Percentiles rank a stretch among this genome's conserved stretches.
phyloP scores from a whole-genome alignment of 1,140 invertebrate species.

The Drosophila sucinea region DNA sequence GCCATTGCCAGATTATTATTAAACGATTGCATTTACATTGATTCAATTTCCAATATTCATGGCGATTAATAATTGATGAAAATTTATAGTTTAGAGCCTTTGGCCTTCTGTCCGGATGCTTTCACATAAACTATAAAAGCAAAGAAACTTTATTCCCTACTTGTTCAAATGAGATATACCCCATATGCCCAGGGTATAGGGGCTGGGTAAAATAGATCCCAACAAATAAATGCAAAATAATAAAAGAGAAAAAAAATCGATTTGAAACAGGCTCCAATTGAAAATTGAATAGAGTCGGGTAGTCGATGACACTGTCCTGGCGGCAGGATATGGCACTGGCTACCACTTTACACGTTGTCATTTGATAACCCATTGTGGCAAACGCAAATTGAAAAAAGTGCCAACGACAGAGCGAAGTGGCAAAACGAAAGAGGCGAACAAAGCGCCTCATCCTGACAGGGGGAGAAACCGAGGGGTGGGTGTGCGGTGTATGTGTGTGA shows the following conservation, averaged over 20 bases:
- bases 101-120: too few relatives aligned
- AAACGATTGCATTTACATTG: too few relatives aligned
- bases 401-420: conserved; percentile 50
- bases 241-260: conserved; percentile 63
- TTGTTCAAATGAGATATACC: background rate
- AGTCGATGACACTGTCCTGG: conserved; percentile 28
- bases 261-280: conserved; percentile 79
- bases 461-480: conserved; percentile 10
- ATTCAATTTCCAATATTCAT: too few relatives aligned
- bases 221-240: conserved; percentile 66
- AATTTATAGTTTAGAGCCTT: too few relatives aligned
- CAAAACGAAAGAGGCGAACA: conserved; percentile 42
- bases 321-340: conserved; percentile 58
- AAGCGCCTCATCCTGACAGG: conserved; percentile 23
- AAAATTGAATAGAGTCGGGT: conserved; percentile 70
- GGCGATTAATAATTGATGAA: too few relatives aligned
- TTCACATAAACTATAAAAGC: too few relatives aligned
- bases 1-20: too few relatives aligned
- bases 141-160: background rate
- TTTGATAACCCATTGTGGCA: conserved; percentile 80
- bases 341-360: conserved; percentile 72
- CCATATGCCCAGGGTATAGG: background rate
- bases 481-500: conserved; percentile 33
- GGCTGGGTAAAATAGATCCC: conserved; percentile 15
- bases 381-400: conserved; percentile 78